A percentile compares a stretch with the other conserved stretches of the same genome.
Conservation (phyloP, 2,797 vertebrate genomes). For the Toxotes lorentzi region DNA sequence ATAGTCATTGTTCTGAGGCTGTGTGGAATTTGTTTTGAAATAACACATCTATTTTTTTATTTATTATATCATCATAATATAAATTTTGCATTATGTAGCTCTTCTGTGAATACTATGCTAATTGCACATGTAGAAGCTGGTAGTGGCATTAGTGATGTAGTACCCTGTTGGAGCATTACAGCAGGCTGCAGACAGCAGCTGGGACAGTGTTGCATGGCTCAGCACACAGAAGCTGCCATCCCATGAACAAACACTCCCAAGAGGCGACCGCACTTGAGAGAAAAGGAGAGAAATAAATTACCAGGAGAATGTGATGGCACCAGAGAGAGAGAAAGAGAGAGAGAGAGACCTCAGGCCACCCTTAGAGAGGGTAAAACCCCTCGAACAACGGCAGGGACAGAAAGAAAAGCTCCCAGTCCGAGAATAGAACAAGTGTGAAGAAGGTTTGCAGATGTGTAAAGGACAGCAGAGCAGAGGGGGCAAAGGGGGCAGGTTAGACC, state of each 20-base stretch:
- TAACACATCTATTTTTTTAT: not conserved
- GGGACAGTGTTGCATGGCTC: conserved; percentile 3
- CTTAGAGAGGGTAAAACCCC: conserved; percentile 3
- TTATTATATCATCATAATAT: not conserved
- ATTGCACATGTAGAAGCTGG: not conserved
- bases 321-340: not conserved
- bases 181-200: not conserved
- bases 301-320: conserved; percentile 23
- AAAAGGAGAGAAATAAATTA: conserved; percentile 10
- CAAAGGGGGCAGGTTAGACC: not conserved
- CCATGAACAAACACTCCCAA: not conserved
- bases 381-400: not conserved
- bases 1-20: not conserved
- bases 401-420: conserved; percentile 6
- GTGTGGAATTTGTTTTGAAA: not conserved
- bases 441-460: conserved; percentile 44
- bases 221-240: conserved; percentile 3
- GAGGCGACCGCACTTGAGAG: not conserved
- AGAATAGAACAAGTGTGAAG: conserved; percentile 39
- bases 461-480: conserved; percentile 2
- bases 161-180: not conserved
- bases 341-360: conserved; percentile 1
- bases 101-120: not conserved
- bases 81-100: not conserved
- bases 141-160: not conserved